A percentile compares a stretch with the other conserved stretches of the same genome.
These are phyloP conservation scores for Caenorhabditis macrosperma DNA, from an alignment of 2,888 invertebrate genomes.

Conservation along the genomic window DNA sequence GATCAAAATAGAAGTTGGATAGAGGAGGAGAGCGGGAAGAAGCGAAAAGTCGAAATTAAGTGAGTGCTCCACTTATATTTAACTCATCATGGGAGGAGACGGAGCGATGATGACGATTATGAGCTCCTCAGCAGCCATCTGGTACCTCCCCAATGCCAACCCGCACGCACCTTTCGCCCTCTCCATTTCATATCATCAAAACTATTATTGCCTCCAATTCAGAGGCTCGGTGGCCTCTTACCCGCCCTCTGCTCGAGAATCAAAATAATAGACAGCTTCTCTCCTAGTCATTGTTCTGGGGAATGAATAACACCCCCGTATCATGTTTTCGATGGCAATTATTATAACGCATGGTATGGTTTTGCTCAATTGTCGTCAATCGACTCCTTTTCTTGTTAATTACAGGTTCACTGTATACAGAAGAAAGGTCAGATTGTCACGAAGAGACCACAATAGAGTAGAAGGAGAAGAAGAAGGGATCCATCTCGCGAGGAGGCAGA, in stretches of 20 bases:
- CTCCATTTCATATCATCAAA: constrained; percentile 58
- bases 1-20: not conserved
- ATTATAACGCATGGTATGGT: constrained; percentile 22
- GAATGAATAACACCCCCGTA: no score
- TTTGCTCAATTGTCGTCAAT: constrained; percentile 12
- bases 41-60: no score
- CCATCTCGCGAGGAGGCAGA: constrained; percentile 1
- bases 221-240: not conserved
- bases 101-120: constrained; percentile 42
- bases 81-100: constrained; percentile 53
- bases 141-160: constrained; percentile 26
- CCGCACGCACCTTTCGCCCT: constrained; percentile 43
- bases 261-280: not conserved
- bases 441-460: constrained; percentile 18
- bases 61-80: constrained; percentile 43
- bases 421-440: constrained; percentile 50
- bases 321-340: constrained; percentile 32
- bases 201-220: constrained; percentile 39
- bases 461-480: no score
- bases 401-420: constrained; percentile 52
- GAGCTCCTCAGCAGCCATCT: constrained; percentile 47
- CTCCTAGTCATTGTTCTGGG: not conserved
- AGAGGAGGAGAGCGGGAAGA: not conserved
- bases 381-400: constrained; percentile 28
- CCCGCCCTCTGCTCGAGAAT: no score